phyloP scores from a whole-genome alignment of 2,113 vertebrate genomes.

The Pipra filicauda region DNA sequence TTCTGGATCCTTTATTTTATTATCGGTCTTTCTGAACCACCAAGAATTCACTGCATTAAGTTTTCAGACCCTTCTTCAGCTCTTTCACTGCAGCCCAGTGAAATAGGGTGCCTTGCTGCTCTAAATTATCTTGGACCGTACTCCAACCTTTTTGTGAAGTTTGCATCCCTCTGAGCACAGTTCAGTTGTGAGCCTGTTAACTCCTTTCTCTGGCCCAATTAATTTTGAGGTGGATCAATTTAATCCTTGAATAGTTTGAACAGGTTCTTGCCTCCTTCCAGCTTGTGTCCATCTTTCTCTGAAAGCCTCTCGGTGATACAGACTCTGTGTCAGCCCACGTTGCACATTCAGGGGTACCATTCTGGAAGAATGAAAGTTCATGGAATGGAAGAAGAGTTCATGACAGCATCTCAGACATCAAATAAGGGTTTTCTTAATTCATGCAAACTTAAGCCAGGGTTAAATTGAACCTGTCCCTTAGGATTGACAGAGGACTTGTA shows the following conservation, averaged over 20 bases:
- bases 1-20: not conserved
- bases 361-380: not conserved
- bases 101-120: not conserved
- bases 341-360: not conserved
- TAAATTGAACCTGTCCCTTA: not conserved
- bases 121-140: not conserved
- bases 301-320: not conserved
- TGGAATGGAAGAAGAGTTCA: not conserved
- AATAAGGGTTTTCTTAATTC: not conserved
- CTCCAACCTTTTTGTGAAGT: not conserved
- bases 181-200: not conserved
- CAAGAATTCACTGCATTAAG: not conserved
- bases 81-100: not conserved
- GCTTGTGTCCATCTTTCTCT: not conserved
- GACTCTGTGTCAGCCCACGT: rapidly evolving
- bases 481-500: not conserved
- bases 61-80: not conserved
- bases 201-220: not conserved
- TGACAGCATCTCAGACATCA: not conserved
- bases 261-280: not conserved
- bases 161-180: not conserved
- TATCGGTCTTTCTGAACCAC: not conserved
- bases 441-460: not conserved
- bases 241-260: not conserved
- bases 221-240: not conserved